phyloP scores from a whole-genome alignment of 2,888 invertebrate species.

The Bombylius major region DNA sequence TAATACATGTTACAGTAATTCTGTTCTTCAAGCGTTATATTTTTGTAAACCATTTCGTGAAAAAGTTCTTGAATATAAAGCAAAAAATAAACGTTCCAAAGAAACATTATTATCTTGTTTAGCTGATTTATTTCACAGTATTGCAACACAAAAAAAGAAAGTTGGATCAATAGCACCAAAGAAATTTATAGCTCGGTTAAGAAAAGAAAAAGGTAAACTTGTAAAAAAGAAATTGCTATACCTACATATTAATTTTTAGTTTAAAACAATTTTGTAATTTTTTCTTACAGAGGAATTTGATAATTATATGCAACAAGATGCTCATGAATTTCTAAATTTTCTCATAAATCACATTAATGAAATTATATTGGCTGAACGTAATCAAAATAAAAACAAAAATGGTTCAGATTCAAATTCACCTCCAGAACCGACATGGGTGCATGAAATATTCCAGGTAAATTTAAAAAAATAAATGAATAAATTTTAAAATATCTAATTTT shows the following conservation, averaged over 20 bases:
- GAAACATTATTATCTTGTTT: constrained; percentile 96
- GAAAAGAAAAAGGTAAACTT: constrained; percentile 86
- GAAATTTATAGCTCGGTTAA: constrained; percentile 94
- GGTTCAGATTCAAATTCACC: constrained; percentile 37
- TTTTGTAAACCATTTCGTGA: constrained; percentile 99
- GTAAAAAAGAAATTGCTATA: too few species aligned
- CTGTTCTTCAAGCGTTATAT: constrained; percentile 96
- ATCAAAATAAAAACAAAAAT: constrained; percentile 22
- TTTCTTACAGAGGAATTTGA: constrained; percentile 85
- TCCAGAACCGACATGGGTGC: constrained; percentile 92
- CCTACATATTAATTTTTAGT: neutral
- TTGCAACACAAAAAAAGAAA: constrained; percentile 99
- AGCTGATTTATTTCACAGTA: constrained; percentile 97
- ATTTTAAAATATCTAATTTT: neutral
- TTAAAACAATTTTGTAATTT: constrained; percentile 17
- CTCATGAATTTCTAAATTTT: constrained; percentile 99
- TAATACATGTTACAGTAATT: constrained; percentile 99
- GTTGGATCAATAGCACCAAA: constrained; percentile 99
- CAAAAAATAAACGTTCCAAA: constrained; percentile 87
- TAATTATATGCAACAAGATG: constrained; percentile 99
- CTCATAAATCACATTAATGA: constrained; percentile 97
- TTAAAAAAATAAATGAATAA: neutral
- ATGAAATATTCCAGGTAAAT: constrained; percentile 86
- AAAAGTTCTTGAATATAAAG: constrained; percentile 95
- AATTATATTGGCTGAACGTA: constrained; percentile 73